These are phyloP conservation scores for Bovichtus variegatus DNA, from an alignment of 2,797 vertebrate genomes.

Conservation along the genomic window DNA sequence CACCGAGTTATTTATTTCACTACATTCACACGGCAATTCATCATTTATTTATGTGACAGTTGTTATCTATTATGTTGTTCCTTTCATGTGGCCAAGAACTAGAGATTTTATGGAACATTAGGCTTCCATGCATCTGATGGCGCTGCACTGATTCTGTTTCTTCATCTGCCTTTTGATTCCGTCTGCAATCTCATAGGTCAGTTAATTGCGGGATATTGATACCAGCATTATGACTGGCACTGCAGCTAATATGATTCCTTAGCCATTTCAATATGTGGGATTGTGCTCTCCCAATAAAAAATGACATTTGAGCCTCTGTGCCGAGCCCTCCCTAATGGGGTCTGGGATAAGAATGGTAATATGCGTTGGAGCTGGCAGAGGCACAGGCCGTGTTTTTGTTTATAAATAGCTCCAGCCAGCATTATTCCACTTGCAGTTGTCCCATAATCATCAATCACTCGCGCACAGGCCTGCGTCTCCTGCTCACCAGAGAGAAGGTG, in stretches of 20 bases:
- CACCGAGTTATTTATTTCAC: conserved; percentile 71
- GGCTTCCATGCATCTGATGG: conserved; percentile 63
- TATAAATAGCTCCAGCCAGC: conserved; percentile 86
- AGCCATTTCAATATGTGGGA: conserved; percentile 65
- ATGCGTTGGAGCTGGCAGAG: conserved; percentile 74
- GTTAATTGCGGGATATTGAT: conserved; percentile 77
- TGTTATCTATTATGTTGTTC: conserved; percentile 78
- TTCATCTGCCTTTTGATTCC: conserved; percentile 58
- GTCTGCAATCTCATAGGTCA: conserved; percentile 57
- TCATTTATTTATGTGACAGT: conserved; percentile 81
- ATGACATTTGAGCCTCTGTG: conserved; percentile 69
- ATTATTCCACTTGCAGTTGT: conserved; percentile 84
- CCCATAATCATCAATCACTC: conserved; percentile 87
- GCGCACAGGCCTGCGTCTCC: conserved; percentile 54
- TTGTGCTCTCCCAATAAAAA: conserved; percentile 67
- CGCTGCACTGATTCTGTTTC: conserved; percentile 47
- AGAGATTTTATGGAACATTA: conserved; percentile 84
- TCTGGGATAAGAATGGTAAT: conserved; percentile 78
- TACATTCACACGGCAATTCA: conserved; percentile 64
- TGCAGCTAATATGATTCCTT: conserved; percentile 60
- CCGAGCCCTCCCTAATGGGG: conserved; percentile 70
- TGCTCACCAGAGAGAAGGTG: conserved; percentile 70
- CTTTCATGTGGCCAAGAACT: conserved; percentile 77
- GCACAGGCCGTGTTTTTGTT: conserved; percentile 82
- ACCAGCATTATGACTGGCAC: conserved; percentile 61